Evolutionary conservation across 1,140 invertebrate genomes (phyloP), one percentile per base, ranked within the genome.

Genomic region (Formica exsecta): DNA sequence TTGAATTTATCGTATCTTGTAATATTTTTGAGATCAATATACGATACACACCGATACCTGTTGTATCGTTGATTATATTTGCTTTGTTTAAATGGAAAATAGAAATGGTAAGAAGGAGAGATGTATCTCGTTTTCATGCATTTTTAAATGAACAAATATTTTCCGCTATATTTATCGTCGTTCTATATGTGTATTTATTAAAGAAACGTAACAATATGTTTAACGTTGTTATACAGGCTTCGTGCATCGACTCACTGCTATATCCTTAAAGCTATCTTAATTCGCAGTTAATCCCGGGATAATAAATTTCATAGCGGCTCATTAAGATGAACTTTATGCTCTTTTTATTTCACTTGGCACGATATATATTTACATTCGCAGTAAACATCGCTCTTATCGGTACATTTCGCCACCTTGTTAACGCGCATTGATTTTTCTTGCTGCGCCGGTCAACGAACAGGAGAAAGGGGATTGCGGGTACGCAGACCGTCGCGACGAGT

Each of bases 351-450:
- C 11, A 1, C 22, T 7, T 1, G 1, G 73, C 59, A 32, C 66
- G 75, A 90, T 85, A 80, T 88, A 48, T 86, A 91, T 87, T 87
- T 87, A 89, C 73, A 61, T 48, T 29, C 13, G 75, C 74, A 83
- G 77, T 89, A 92, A 92, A 92, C 88, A 91, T 91, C 73, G 32
- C 73, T 85, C 86, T 92, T 91, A 91, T 92, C 91, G 77, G 71
- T 38, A 66, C 77, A 80, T 89, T 92, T 91, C 87, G 66, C 73
- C 89, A 88, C 87, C 87, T 91, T 89, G 87, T 91, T 92, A 88
- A 91, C 85, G 87, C 80, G 84, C 86, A 91, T 92, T 68, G 91
- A 91, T 91, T 89, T 91, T 91, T 81, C 32, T 61, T 25, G 36
- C 64, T 9, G 36, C 3, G n/a, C 11, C 8, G 62, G 22, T 25